Evolutionary conservation across 2,113 vertebrate species (phyloP), one percentile per base, ranked within the genome.

Genomic region (Otocyon megalotis): DNA sequence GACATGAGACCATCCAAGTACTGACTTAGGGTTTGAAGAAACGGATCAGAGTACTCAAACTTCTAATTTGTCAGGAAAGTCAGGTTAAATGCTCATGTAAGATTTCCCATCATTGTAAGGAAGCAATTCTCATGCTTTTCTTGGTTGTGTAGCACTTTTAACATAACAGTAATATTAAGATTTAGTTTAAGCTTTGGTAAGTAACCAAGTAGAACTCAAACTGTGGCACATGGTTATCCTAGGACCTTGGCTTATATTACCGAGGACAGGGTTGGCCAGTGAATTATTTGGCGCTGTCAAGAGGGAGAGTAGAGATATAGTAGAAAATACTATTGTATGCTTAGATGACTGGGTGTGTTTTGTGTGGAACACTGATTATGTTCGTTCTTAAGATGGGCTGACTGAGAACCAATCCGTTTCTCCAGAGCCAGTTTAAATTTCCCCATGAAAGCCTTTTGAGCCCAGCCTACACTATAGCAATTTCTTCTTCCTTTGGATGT

Each of bases 201-300:
- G 37, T 85, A 88, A 84, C 30, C 20, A 69, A 60, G 83, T 80
- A 58, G 53, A 84, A 28, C 77, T 83, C 7, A 28, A 86, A 76
- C 72, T 90, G 1, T 30, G 65, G 32, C 24, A 19, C 1, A 11
- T 82, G 43, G 26, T 82, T 90, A 4, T 24, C 43, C 5, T 26
- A 60, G 26, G 65, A 67, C 14, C 32, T 94, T 69, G 48, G 17
- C 43, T 79, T 15, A 54, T 88, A 37, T 35, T 22, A 53, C 56
- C n/a, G 7, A 83, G 85, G 62, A 74, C 35, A 88, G 19, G 35
- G 20, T 63, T 79, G 58, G 74, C 24, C 43, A 81, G 48, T 80
- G 56, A 85, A 79, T 82, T 97, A 30, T 54, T 50, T 86, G 94
- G 30, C 37, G 93, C 74, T 96, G 95, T 88, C 15, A 82, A 80